Percentiles rank a stretch among this genome's conserved stretches.
These are phyloP conservation scores for Matsumurasca onukii DNA, from an alignment of 1,140 invertebrate genomes.

Conservation along the genomic window DNA sequence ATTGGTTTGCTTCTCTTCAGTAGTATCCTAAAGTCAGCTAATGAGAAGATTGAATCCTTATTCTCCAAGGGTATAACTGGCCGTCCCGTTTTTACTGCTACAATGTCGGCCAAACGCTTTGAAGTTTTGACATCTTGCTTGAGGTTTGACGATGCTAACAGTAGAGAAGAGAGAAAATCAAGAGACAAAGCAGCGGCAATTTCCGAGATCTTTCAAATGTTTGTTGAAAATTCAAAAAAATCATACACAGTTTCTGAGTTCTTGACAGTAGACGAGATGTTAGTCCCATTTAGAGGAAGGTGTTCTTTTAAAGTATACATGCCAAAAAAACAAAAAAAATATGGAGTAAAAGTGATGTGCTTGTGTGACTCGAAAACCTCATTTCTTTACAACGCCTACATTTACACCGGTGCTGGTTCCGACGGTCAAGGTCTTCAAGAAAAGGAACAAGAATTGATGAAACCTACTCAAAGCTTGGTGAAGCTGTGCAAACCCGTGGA, in stretches of 20 bases:
- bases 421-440: conserved; percentile 43
- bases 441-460: conserved; percentile 31
- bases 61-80: not conserved
- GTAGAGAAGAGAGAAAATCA: not conserved
- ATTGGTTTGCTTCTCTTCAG: conserved; percentile 3
- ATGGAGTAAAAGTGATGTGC: conserved; percentile 40
- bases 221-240: conserved; percentile 40
- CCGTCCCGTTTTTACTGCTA: conserved; percentile 4
- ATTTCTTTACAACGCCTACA: no score
- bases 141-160: conserved; percentile 22
- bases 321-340: conserved; percentile 51
- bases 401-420: conserved; percentile 39
- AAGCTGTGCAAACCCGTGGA: conserved; percentile 42
- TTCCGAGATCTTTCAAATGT: conserved; percentile 43
- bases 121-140: conserved; percentile 16
- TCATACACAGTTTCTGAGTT: not conserved
- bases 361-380: no score
- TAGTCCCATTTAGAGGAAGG: conserved; percentile 47
- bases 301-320: conserved; percentile 50
- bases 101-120: conserved; percentile 24
- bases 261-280: conserved; percentile 50
- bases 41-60: not conserved
- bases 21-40: not conserved
- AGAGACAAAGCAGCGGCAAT: conserved; percentile 40
- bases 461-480: conserved; percentile 40